phyloP scores from a whole-genome alignment of 2,797 vertebrate genomes.

The Falco concolor region DNA sequence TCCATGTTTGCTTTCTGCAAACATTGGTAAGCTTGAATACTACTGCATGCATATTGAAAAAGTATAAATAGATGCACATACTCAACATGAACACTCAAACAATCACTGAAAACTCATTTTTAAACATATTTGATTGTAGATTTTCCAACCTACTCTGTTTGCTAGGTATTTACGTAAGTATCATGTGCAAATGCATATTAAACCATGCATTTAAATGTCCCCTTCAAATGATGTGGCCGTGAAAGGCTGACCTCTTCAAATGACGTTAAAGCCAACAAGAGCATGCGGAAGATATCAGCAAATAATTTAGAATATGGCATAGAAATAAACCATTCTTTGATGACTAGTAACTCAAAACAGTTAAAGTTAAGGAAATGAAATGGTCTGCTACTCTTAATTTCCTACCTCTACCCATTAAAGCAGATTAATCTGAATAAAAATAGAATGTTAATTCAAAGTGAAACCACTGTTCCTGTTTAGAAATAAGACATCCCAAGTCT shows the following conservation, averaged over 20 bases:
- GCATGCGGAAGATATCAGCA: neutral
- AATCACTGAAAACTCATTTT: constrained; percentile 5
- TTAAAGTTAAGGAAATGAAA: neutral
- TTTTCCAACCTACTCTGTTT: neutral
- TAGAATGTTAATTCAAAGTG: neutral
- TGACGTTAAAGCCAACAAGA: neutral
- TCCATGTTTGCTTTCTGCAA: constrained; percentile 44
- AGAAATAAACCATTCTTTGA: neutral
- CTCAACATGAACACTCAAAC: neutral
- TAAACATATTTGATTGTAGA: neutral
- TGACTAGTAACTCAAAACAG: neutral
- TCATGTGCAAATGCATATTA: neutral
- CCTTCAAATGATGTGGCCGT: neutral
- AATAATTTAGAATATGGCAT: neutral
- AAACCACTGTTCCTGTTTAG: neutral
- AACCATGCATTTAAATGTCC: neutral
- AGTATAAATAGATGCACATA: neutral
- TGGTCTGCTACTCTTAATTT: neutral
- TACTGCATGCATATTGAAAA: neutral
- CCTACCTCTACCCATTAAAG: neutral
- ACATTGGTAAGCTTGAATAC: neutral
- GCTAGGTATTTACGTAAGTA: constrained; percentile 8
- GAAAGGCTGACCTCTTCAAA: neutral
- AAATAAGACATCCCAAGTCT: neutral
- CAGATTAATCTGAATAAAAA: neutral